Percentiles rank a stretch among this genome's conserved stretches.
Conservation (phyloP, 1,140 invertebrate genomes). For the Papilio polytes region DNA sequence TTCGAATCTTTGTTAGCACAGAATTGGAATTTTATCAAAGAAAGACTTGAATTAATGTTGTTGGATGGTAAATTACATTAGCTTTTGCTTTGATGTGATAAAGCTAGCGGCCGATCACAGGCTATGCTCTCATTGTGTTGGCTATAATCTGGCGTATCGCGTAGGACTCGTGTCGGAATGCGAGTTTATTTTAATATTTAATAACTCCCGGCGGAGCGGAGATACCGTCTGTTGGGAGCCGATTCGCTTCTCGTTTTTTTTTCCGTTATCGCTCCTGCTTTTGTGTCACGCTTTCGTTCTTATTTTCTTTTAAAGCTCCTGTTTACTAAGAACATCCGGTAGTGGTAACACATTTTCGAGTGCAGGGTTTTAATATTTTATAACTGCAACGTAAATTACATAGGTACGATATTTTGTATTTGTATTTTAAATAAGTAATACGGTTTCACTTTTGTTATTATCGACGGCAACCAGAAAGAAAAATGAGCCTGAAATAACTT, state of each 20-base stretch:
- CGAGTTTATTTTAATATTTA: slow-evolving; percentile 83
- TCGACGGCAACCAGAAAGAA: not conserved
- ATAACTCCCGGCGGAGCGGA: slow-evolving; percentile 73
- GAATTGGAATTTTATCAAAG: slow-evolving; percentile 58
- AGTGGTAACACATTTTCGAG: slow-evolving; percentile 53
- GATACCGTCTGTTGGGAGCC: slow-evolving; percentile 74
- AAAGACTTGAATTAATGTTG: slow-evolving; percentile 55
- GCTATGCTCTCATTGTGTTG: slow-evolving; percentile 74
- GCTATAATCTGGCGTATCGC: slow-evolving; percentile 77
- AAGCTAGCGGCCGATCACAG: slow-evolving; percentile 65
- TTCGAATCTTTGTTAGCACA: slow-evolving; percentile 58
- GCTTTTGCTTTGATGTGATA: slow-evolving; percentile 72
- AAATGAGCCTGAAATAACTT: not conserved
- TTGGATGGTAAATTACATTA: slow-evolving; percentile 68
- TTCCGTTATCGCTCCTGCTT: slow-evolving; percentile 71
- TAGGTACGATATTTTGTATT: too few species aligned
- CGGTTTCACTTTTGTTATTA: not conserved
- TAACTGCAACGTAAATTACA: not conserved
- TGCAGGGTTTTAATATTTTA: not conserved
- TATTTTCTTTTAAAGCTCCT: slow-evolving; percentile 55
- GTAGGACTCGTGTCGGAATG: slow-evolving; percentile 77
- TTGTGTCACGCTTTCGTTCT: slow-evolving; percentile 76
- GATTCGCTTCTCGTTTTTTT: slow-evolving; percentile 73
- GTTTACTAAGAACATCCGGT: slow-evolving; percentile 61
- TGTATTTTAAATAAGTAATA: not conserved